A percentile compares a stretch with the other conserved stretches of the same genome.
Conservation (phyloP, 1,140 invertebrate genomes). For the Himalopsyche phryganea region DNA sequence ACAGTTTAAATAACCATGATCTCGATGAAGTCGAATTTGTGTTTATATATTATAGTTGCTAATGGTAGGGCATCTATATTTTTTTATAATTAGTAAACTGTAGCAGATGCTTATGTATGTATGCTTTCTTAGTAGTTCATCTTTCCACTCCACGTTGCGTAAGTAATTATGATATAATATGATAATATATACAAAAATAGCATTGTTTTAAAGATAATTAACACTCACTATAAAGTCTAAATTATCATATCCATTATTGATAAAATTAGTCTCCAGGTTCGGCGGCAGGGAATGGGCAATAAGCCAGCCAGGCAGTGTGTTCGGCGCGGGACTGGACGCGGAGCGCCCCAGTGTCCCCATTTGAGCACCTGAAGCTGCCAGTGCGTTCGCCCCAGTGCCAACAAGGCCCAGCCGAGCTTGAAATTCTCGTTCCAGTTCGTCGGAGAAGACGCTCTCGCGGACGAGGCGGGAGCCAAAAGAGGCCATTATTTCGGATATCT, state of each 20-base stretch:
- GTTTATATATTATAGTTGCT: too few relatives aligned
- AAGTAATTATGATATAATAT: too few relatives aligned
- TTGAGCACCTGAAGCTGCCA: conserved; percentile 26
- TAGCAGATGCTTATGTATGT: too few relatives aligned
- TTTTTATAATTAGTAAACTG: too few relatives aligned
- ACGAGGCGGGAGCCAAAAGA: conserved; percentile 80
- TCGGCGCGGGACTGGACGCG: conserved; percentile 32
- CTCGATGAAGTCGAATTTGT: too few relatives aligned
- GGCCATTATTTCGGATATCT: conserved; percentile 92
- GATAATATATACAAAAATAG: too few relatives aligned
- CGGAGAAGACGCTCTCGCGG: conserved; percentile 77
- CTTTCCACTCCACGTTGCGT: too few relatives aligned
- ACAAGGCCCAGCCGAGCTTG: conserved; percentile 64
- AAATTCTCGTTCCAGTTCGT: conserved; percentile 80
- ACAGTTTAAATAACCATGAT: too few relatives aligned
- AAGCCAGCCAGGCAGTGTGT: conserved; percentile 74
- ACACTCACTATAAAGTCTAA: conserved; percentile 86
- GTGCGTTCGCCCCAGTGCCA: conserved; percentile 44
- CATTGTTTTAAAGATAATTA: too few relatives aligned
- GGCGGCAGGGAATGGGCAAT: conserved; percentile 65
- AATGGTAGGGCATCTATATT: too few relatives aligned
- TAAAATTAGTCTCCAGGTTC: conserved; percentile 80
- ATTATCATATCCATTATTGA: conserved; percentile 89
- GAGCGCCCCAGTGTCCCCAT: conserved; percentile 34
- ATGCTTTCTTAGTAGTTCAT: too few relatives aligned